A percentile compares a stretch with the other conserved stretches of the same genome.
These are phyloP conservation scores for Microcebus murinus DNA, from an alignment of 2,113 vertebrate genomes.

Conservation along the genomic window DNA sequence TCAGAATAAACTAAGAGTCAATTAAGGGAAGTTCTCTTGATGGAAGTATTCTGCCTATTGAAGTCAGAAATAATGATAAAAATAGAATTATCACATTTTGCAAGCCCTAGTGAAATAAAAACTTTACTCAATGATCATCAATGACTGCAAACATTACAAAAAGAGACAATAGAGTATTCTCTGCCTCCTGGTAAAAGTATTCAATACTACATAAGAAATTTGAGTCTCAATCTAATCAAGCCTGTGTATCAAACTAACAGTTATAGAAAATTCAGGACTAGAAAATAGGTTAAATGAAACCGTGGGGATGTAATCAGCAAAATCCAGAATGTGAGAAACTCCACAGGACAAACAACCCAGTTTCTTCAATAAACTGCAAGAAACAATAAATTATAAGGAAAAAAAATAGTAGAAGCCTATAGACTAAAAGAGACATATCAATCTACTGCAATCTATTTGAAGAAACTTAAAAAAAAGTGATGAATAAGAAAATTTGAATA, in stretches of 20 bases:
- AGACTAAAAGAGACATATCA: background rate
- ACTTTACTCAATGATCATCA: background rate
- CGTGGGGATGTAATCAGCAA: background rate
- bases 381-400: background rate
- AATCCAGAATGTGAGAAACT: background rate
- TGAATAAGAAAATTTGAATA: conserved; percentile 20
- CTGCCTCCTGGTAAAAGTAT: background rate
- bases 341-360: background rate
- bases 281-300: background rate
- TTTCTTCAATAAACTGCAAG: background rate
- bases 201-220: background rate
- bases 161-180: background rate
- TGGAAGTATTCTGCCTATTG: background rate
- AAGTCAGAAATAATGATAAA: conserved; percentile 14
- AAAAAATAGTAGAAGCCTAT: background rate
- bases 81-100: background rate
- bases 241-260: background rate
- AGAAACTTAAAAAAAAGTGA: background rate
- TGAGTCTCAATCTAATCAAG: background rate
- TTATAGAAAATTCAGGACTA: background rate
- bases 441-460: background rate
- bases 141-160: background rate
- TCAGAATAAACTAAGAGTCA: background rate
- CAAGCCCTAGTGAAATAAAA: background rate
- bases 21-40: background rate